A percentile compares a stretch with the other conserved stretches of the same genome.
Conservation (phyloP, 2,888 invertebrate genomes). For the Malachius bipustulatus region DNA sequence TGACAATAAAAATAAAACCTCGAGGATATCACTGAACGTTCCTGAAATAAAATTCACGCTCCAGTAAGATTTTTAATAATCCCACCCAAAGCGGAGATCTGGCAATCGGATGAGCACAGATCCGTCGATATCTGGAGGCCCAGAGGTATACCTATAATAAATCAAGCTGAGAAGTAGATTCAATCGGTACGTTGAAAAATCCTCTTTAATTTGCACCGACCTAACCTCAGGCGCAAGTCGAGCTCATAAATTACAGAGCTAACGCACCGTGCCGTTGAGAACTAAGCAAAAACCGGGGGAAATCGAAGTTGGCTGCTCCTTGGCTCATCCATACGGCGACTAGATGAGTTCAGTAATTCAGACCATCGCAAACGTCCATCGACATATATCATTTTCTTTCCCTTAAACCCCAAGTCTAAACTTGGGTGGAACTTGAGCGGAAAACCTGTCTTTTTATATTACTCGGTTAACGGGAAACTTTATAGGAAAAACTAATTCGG, state of each 20-base stretch:
- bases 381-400: too few species aligned
- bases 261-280: constrained; percentile 19
- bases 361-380: too few species aligned
- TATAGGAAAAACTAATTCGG: too few species aligned
- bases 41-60: constrained; percentile 3
- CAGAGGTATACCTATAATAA: constrained; percentile 27
- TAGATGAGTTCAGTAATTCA: too few species aligned
- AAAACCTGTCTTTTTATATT: too few species aligned
- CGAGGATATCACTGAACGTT: too few species aligned
- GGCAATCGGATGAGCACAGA: constrained; percentile 9
- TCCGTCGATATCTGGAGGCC: constrained; percentile 12
- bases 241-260: constrained; percentile 30
- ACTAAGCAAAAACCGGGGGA: background rate
- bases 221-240: constrained; percentile 31
- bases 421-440: too few species aligned
- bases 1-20: too few species aligned
- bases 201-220: constrained; percentile 35
- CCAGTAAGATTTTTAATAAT: background rate
- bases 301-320: too few species aligned
- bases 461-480: too few species aligned
- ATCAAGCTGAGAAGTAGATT: constrained; percentile 34
- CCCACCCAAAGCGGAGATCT: background rate
- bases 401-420: too few species aligned
- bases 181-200: constrained; percentile 35
- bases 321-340: too few species aligned